Base-by-base conservation (phyloP, 2,797 vertebrate species). In the Scarus forsteni region DNA sequence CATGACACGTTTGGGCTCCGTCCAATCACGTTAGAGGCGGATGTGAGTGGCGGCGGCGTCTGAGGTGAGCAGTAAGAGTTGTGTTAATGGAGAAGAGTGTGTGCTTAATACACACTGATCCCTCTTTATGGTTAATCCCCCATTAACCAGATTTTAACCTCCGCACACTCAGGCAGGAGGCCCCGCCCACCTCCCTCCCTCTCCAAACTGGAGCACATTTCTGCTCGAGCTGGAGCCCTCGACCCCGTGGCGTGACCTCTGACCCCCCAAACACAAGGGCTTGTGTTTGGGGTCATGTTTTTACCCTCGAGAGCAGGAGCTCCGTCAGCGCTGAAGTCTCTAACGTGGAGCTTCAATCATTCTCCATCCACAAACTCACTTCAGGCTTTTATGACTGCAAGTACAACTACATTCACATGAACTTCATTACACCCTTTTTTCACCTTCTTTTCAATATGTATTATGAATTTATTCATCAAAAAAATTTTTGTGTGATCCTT, bases 71-170 rank as follows among this genome's bases (percentile, higher is more conserved):
- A 42, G 51, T 12, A 49, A 75, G 58, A 64, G 66, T 46, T 53
- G 69, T 35, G 50, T 66, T 83, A 84, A 88, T 83, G 81, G 75
- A 75, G 69, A 58, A 40, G 69, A 61, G 73, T 64, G 74, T 79
- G 79, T 77, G 79, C 86, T 87, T 88, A 77, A 86, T 86, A 70
- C 81, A 77, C 74, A 75, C 75, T 81, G 66, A 86, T 81, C 80
- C 84, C 60, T 79, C 74, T 73, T 73, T 75, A 66, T 75, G 60
- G 66, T 62, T 85, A 82, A 87, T 79, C 84, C 83, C 61, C 80
- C 86, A 89, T 88, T 88, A 90, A 85, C 84, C 73, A 43, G 65
- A 57, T 66, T 87, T 51, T 69, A 80, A 71, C 55, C 57, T 36
- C 8, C 45, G 16, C 71, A 60, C 59, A 72, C 19, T 58, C 52